A percentile compares a stretch with the other conserved stretches of the same genome.
phyloP scores from a whole-genome alignment of 2,113 vertebrate species.

The Sinosuthora webbiana region DNA sequence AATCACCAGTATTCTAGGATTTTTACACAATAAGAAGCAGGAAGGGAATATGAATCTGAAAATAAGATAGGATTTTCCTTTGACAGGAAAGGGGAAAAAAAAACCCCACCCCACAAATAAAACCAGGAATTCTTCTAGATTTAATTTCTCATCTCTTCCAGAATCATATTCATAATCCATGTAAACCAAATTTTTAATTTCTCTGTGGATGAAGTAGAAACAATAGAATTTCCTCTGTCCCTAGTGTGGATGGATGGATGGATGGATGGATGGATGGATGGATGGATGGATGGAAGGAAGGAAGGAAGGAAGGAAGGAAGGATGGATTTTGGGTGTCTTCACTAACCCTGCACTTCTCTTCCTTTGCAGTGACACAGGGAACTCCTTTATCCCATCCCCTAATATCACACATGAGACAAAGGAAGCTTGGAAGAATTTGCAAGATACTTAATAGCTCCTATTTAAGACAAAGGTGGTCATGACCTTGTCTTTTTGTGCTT shows the following conservation, averaged over 20 bases:
- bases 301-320: neutral
- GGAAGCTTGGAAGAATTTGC: neutral
- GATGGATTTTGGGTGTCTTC: neutral
- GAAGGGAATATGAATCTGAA: neutral
- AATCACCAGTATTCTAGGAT: neutral
- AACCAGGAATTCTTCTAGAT: neutral
- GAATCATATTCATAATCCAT: neutral
- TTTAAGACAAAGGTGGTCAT: neutral
- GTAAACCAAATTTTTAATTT: neutral
- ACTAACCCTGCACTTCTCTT: neutral
- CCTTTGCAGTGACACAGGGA: neutral
- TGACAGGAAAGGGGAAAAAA: neutral
- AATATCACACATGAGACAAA: neutral
- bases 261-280: neutral
- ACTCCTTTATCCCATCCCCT: neutral
- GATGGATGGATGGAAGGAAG: neutral
- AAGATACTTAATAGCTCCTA: neutral
- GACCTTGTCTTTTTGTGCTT: neutral
- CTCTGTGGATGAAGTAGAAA: neutral
- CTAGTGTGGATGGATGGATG: neutral
- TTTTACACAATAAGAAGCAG: neutral
- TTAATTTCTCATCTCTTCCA: neutral
- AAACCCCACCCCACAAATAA: neutral
- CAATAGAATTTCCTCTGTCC: neutral
- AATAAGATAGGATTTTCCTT: neutral